Percentiles rank a stretch among this genome's conserved stretches.
phyloP scores from a whole-genome alignment of 2,113 vertebrate species.

The Psilopsiagon aurifrons region DNA sequence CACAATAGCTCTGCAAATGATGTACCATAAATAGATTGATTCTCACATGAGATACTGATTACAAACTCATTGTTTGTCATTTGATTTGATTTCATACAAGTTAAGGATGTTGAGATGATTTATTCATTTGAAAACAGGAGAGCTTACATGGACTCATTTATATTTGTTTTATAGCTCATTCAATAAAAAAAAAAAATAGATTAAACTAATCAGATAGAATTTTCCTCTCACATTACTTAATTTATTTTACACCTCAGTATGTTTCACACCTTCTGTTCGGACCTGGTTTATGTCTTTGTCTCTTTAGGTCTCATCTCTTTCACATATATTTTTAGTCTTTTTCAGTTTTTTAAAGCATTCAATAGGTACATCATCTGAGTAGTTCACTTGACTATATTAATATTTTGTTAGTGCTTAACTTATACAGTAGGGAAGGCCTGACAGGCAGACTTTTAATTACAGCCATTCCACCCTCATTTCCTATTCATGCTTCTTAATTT shows the following conservation, averaged over 20 bases:
- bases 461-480: not conserved
- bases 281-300: not conserved
- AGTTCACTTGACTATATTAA: not conserved
- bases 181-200: not conserved
- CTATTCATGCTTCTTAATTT: not conserved
- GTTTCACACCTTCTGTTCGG: constrained; percentile 32
- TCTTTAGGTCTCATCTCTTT: not conserved
- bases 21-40: not conserved
- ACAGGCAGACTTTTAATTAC: not conserved
- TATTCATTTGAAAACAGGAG: not conserved
- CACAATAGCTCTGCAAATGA: not conserved
- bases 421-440: not conserved
- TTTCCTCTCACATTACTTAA: not conserved
- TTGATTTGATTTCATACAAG: not conserved
- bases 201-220: not conserved
- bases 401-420: constrained; percentile 19
- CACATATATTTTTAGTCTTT: constrained; percentile 5
- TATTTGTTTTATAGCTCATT: constrained; percentile 19
- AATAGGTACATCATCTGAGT: not conserved
- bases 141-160: not conserved
- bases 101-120: constrained; percentile 14
- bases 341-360: not conserved
- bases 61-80: not conserved
- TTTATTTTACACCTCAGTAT: constrained; percentile 14
- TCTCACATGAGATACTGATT: not conserved